These are phyloP conservation scores for Polymixis lichenea DNA, from an alignment of 2,888 invertebrate species.

Conservation along the genomic window DNA sequence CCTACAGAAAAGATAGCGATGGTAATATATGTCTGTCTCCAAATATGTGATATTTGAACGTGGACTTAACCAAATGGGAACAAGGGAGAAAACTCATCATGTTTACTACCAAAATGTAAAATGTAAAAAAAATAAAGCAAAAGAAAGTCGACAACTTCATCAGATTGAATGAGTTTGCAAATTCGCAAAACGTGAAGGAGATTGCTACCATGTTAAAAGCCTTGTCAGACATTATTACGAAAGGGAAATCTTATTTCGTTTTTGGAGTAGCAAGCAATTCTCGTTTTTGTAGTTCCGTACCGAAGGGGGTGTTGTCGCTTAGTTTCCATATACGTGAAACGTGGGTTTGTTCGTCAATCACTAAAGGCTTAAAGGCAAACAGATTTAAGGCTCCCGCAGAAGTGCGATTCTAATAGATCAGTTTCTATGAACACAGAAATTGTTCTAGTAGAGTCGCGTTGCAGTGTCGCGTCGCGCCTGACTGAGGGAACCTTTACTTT, in stretches of 20 bases:
- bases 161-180: slow-evolving; percentile 48
- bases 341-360: not conserved
- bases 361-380: not conserved
- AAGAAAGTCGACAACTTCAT: slow-evolving; percentile 34
- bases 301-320: not conserved
- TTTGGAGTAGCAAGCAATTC: slow-evolving; percentile 24
- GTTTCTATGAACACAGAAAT: no score
- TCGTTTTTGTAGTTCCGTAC: slow-evolving; percentile 3
- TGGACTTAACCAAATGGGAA: not conserved
- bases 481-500: not conserved
- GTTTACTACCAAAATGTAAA: slow-evolving; percentile 1
- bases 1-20: no score
- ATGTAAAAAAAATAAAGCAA: slow-evolving; percentile 19
- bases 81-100: not conserved
- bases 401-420: no score
- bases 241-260: slow-evolving; percentile 30
- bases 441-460: no score
- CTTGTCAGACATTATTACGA: slow-evolving; percentile 26
- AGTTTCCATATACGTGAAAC: not conserved
- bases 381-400: not conserved
- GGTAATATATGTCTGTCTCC: no score
- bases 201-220: slow-evolving; percentile 26
- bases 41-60: no score
- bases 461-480: no score
- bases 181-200: slow-evolving; percentile 33